Evolutionary conservation across 1,140 invertebrate species (phyloP).

Genomic region (Bombyx mori): ASM3026992v2 NC_085121.1:6971501-6972000

Average conservation of each 20-base stretch:
- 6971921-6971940: background rate
- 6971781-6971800: constrained; percentile 82
- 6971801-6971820: constrained; percentile 76
- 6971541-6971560: too few relatives aligned
- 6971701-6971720: constrained; percentile 88
- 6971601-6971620: background rate
- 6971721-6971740: constrained; percentile 87
- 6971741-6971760: constrained; percentile 83
- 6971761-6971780: constrained; percentile 77
- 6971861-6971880: constrained; percentile 83
- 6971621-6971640: background rate
- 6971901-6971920: constrained; percentile 86
- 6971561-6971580: too few relatives aligned
- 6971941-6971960: too few relatives aligned
- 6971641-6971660: background rate
- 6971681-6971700: background rate
- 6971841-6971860: constrained; percentile 65
- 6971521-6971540: too few relatives aligned
- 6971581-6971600: background rate
- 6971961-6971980: too few relatives aligned
- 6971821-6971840: constrained; percentile 55
- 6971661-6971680: background rate
- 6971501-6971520: too few relatives aligned
- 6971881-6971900: constrained; percentile 85
- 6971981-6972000: too few relatives aligned